Conservation (phyloP, 1,140 invertebrate genomes). For the Megalonaias nervosa region DNA sequence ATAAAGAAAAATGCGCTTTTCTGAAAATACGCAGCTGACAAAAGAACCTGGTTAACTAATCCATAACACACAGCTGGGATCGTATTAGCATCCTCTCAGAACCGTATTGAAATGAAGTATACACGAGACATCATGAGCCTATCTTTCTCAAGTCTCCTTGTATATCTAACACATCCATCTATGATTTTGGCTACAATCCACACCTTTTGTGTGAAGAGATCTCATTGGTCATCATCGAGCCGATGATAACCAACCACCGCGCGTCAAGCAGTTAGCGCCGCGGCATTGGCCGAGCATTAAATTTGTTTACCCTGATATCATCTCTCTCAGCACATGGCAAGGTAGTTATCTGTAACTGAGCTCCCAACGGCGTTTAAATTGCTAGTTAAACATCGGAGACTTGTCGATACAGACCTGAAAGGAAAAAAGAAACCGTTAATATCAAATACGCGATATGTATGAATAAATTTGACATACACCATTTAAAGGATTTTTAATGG, state of each 20-base stretch:
- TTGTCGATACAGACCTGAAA: too few relatives aligned
- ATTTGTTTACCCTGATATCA: too few relatives aligned
- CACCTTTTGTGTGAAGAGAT: conserved; percentile 41
- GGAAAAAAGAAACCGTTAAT: too few relatives aligned
- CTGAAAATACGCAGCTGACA: not conserved
- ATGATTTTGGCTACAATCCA: conserved; percentile 36
- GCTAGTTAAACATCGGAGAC: too few relatives aligned
- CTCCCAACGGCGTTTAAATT: too few relatives aligned
- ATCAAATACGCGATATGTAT: too few relatives aligned
- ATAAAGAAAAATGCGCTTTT: conserved; percentile 4
- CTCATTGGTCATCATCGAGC: conserved; percentile 36
- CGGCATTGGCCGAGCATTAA: conserved; percentile 8
- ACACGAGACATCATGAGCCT: conserved; percentile 23
- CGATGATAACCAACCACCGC: conserved; percentile 38
- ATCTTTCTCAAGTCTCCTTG: conserved; percentile 25
- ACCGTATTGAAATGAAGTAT: conserved; percentile 31
- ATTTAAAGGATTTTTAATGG: too few relatives aligned
- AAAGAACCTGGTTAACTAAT: not conserved
- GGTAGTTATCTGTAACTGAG: too few relatives aligned
- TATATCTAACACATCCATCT: conserved; percentile 43
- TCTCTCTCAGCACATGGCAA: too few relatives aligned
- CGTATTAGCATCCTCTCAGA: conserved; percentile 17
- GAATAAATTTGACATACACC: too few relatives aligned
- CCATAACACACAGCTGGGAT: not conserved
- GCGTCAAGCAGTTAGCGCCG: conserved; percentile 21